Percentiles rank a stretch among this genome's conserved stretches.
phyloP scores from a whole-genome alignment of 2,113 vertebrate genomes.

The Hypomesus transpacificus region DNA sequence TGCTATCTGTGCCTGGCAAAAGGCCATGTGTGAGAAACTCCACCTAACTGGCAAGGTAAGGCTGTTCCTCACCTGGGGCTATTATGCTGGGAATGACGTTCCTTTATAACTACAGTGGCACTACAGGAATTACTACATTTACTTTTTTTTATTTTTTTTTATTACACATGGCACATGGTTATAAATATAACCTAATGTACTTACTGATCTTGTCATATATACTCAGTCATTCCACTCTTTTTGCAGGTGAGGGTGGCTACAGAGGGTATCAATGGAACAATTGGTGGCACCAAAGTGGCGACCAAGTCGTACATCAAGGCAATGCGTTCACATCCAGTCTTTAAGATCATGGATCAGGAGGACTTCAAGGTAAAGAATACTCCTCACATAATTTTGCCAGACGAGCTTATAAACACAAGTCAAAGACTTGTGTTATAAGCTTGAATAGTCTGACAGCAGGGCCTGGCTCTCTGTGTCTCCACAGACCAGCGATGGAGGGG shows the following conservation, averaged over 20 bases:
- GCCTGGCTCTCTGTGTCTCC: constrained; percentile 13
- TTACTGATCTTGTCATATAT: not conserved
- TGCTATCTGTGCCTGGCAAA: constrained; percentile 85
- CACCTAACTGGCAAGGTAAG: constrained; percentile 89
- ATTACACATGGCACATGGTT: not conserved
- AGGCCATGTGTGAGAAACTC: constrained; percentile 82
- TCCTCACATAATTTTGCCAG: not conserved
- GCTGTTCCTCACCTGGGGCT: too few relatives aligned
- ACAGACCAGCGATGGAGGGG: constrained; percentile 86
- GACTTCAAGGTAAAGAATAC: constrained; percentile 90
- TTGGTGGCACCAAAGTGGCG: constrained; percentile 84
- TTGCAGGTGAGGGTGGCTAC: constrained; percentile 85
- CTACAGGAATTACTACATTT: too few relatives aligned
- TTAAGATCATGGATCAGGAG: constrained; percentile 75
- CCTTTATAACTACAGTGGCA: too few relatives aligned
- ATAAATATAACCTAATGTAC: not conserved
- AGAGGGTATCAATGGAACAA: constrained; percentile 94
- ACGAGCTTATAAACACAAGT: too few relatives aligned
- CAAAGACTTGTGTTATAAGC: not conserved
- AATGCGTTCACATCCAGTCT: constrained; percentile 83
- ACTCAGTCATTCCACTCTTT: constrained; percentile 4
- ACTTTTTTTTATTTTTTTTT: too few relatives aligned
- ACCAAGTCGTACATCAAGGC: constrained; percentile 79
- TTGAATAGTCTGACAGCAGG: not conserved
- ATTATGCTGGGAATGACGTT: too few relatives aligned